A percentile compares a stretch with the other conserved stretches of the same genome.
Evolutionary conservation across 2,888 invertebrate genomes (phyloP).

Genomic region (Octonoba sinensis): DNA sequence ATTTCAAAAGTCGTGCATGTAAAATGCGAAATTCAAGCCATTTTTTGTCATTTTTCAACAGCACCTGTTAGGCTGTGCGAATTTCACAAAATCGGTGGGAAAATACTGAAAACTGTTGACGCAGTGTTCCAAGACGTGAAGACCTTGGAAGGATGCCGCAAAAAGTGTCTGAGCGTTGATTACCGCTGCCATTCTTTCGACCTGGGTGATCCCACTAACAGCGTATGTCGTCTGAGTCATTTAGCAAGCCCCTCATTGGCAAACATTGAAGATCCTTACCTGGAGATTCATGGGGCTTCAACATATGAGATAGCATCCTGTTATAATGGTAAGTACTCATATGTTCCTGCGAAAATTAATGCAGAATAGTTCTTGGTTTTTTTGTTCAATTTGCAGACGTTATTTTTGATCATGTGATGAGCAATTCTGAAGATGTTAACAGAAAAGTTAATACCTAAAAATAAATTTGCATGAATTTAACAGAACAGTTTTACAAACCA

Average conservation of each 20-base stretch:
- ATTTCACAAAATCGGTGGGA: slow-evolving; percentile 83
- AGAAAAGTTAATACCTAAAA: no score
- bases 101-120: slow-evolving; percentile 92
- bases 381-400: no score
- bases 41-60: background rate
- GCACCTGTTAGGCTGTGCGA: slow-evolving; percentile 90
- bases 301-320: slow-evolving; percentile 93
- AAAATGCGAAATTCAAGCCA: no score
- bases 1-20: no score
- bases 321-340: slow-evolving; percentile 79
- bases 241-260: slow-evolving; percentile 89
- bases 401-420: no score
- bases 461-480: no score
- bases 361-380: no score
- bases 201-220: slow-evolving; percentile 88
- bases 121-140: slow-evolving; percentile 88
- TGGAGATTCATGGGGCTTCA: slow-evolving; percentile 84
- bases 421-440: no score
- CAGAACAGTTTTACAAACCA: no score
- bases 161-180: slow-evolving; percentile 83
- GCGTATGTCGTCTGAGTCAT: slow-evolving; percentile 92
- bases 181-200: slow-evolving; percentile 90
- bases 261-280: slow-evolving; percentile 73
- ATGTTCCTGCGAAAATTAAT: no score
- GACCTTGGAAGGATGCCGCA: slow-evolving; percentile 87